Percentiles rank a stretch among this genome's conserved stretches.
Conservation (phyloP, 2,797 vertebrate species). For the Pangasius krempfi region DNA sequence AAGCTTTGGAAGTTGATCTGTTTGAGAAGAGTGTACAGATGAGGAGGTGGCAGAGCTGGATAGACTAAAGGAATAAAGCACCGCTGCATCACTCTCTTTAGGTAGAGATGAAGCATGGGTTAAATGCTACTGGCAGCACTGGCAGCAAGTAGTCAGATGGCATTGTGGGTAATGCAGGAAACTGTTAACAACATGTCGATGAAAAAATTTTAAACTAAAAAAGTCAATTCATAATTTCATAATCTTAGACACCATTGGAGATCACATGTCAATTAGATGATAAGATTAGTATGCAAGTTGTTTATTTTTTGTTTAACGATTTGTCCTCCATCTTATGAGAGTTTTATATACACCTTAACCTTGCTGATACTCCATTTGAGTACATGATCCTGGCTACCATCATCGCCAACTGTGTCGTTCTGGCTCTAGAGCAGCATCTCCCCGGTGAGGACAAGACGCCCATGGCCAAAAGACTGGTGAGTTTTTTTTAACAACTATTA, state of each 20-base stretch:
- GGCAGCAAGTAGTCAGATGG: background rate
- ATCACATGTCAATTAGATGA: background rate
- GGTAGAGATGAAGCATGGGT: background rate
- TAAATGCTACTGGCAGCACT: background rate
- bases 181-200: background rate
- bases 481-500: constrained; percentile 35
- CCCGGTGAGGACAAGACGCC: constrained; percentile 98
- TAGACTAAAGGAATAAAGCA: background rate
- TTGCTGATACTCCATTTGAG: constrained; percentile 89
- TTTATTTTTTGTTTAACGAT: background rate
- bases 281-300: background rate
- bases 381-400: constrained; percentile 99
- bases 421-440: constrained; percentile 96
- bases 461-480: constrained; percentile 96
- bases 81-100: background rate
- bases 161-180: background rate
- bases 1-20: background rate
- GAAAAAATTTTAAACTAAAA: background rate
- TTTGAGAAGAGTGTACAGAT: background rate
- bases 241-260: background rate
- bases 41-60: background rate
- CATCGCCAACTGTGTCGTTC: constrained; percentile 96
- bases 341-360: constrained; percentile 78
- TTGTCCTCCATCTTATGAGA: background rate
- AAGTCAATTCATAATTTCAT: background rate